Base-by-base conservation (phyloP, 2,888 invertebrate genomes). In the Selenia dentaria region DNA sequence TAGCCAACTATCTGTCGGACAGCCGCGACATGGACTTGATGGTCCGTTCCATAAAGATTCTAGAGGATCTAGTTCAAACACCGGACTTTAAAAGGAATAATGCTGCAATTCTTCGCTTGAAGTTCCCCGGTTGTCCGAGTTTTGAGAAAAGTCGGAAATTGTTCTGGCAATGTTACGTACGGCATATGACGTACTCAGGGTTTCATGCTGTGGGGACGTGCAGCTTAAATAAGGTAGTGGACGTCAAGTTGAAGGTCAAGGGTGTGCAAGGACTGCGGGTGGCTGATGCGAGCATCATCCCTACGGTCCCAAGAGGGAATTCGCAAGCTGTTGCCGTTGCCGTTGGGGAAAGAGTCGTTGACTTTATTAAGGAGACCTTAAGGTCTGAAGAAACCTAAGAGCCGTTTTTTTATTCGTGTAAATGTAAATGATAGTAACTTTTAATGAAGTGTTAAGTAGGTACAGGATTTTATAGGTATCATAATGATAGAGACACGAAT, bases 151-250 rank as follows among this genome's bases (percentile, higher is more conserved):
- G 51, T 5, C 43, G 46, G 0, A 14, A 14, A 2, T 52, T 16
- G 1, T 84, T 83, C 63, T 82, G 79, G 80, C 51, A 49, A n/a
- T 84, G 85, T 53, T 83, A 80, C 62, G 62, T 47, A 35, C 68
- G 76, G 6, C 77, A 81, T 51, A 62, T 83, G 76, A 80, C 83
- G 42, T 61, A 59, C 32, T 52, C 76, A 12, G 73, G 66, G 40
- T 74, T 59, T 56, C 84, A 84, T 57, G 64, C 82, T 20, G 68
- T 60, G 43, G 84, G 85, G 31, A 74, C 82, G 37, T 62, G 67
- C 25, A 62, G 70, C 31, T 46, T 83, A 40, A 77, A 74, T 1
- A 12, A 37, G n/a, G 84, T 78, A 53, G 34, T 82, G 48, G 82
- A 81, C 53, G 57, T 28, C 25, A 46, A 54, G 11, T 58, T 84